Evolutionary conservation across 1,140 invertebrate species (phyloP).

Genomic region (Melanaphis sacchari): DNA sequence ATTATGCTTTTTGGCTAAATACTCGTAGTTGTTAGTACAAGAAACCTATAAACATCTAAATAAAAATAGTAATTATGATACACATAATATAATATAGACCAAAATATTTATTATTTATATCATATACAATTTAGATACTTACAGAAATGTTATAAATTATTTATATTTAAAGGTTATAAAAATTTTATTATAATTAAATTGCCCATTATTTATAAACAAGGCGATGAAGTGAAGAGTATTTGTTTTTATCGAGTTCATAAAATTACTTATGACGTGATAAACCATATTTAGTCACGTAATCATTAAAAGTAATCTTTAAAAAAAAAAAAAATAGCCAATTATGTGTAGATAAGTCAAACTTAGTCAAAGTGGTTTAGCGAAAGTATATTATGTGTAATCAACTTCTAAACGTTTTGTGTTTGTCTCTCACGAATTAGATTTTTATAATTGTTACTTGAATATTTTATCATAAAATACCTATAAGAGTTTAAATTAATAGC

Average conservation of each 20-base stretch:
- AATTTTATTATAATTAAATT: background rate
- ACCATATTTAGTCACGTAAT: background rate
- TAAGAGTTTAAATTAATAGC: background rate
- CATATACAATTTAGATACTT: background rate
- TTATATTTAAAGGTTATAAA: background rate
- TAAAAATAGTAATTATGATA: background rate
- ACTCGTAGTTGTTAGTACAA: background rate
- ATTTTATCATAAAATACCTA: background rate
- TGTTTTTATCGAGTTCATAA: constrained; percentile 7
- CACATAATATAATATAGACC: background rate
- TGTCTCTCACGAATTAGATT: background rate
- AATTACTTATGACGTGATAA: background rate
- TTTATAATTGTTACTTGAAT: background rate
- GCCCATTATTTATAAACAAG: background rate
- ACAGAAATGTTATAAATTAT: background rate
- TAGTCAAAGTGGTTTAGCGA: background rate
- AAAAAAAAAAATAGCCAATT: background rate
- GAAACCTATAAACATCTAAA: background rate
- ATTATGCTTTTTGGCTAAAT: background rate
- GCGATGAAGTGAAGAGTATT: background rate
- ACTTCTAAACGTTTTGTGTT: background rate
- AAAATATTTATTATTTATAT: background rate
- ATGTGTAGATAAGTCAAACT: background rate
- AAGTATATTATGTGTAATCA: background rate
- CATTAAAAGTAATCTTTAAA: background rate